Evolutionary conservation across 2,113 vertebrate species (phyloP).

Genomic region (Falco punctatus): DNA sequence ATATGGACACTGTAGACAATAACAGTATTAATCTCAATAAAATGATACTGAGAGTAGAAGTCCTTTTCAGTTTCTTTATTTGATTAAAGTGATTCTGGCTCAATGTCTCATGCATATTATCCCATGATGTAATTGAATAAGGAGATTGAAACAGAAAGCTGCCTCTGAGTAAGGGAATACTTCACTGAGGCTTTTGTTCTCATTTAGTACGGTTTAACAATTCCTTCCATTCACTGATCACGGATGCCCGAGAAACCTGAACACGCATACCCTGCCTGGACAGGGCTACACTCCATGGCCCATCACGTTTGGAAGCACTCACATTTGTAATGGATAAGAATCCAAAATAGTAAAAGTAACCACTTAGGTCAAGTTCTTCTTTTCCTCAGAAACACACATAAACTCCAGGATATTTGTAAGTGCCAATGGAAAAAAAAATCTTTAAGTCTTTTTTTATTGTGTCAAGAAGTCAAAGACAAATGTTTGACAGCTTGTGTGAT

Average conservation of each 20-base stretch:
- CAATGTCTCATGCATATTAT: conserved; percentile 5
- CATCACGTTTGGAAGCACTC: not conserved
- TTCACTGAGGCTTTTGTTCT: conserved; percentile 61
- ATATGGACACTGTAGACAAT: conserved; percentile 30
- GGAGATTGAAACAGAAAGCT: conserved; percentile 36
- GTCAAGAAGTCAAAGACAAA: not conserved
- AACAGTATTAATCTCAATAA: conserved; percentile 56
- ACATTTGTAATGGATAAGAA: not conserved
- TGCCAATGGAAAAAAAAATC: not conserved
- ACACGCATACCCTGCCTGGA: not conserved
- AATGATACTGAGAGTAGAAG: conserved; percentile 10
- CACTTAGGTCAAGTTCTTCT: not conserved
- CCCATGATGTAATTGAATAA: conserved; percentile 45
- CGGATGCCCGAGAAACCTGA: conserved; percentile 9
- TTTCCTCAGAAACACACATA: not conserved
- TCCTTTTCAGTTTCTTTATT: conserved; percentile 42
- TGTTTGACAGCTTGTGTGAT: not conserved
- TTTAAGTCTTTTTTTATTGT: not conserved
- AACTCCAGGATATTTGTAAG: not conserved
- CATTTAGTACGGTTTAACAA: conserved; percentile 34
- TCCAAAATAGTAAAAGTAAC: not conserved
- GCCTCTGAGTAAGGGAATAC: conserved; percentile 57
- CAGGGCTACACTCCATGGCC: not conserved
- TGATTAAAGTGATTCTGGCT: conserved; percentile 29
- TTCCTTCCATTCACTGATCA: conserved; percentile 45